These are phyloP conservation scores for Mycetomoellerius zeteki DNA, from an alignment of 1,140 invertebrate genomes.

Conservation along the genomic window DNA sequence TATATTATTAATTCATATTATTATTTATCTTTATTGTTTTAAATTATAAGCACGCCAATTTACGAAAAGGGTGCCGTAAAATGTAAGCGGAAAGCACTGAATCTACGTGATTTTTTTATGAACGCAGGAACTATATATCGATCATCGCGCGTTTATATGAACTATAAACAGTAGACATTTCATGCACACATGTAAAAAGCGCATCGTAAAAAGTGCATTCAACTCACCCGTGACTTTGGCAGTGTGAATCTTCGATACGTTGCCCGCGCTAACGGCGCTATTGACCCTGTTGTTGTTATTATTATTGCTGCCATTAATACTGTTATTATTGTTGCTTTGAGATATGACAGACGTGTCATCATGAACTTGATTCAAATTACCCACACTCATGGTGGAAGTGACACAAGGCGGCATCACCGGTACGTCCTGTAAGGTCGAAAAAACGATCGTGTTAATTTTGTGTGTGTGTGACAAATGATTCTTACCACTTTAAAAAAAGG, in stretches of 20 bases:
- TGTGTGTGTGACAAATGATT: neutral
- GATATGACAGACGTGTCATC: constrained; percentile 74
- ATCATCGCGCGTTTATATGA: neutral
- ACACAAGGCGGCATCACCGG: constrained; percentile 81
- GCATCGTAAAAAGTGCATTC: neutral
- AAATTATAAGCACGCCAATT: neutral
- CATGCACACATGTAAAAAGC: neutral
- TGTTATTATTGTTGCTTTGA: constrained; percentile 66
- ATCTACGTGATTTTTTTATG: neutral
- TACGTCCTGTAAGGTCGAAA: constrained; percentile 74
- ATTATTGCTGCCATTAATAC: constrained; percentile 70
- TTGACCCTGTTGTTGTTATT: constrained; percentile 78
- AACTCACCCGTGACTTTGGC: constrained; percentile 80
- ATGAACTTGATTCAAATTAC: constrained; percentile 82
- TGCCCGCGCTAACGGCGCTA: constrained; percentile 81
- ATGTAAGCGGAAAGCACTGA: neutral
- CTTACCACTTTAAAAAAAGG: neutral
- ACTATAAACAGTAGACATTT: neutral
- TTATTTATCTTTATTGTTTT: neutral
- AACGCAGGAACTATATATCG: neutral
- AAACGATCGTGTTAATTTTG: constrained; percentile 31
- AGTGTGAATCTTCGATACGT: constrained; percentile 81
- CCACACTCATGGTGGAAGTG: constrained; percentile 82
- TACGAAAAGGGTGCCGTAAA: neutral
- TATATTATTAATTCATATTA: neutral